phyloP scores from a whole-genome alignment of 37 sponge, comb jelly and placozoan genomes.

The Ephydatia muelleri region DNA sequence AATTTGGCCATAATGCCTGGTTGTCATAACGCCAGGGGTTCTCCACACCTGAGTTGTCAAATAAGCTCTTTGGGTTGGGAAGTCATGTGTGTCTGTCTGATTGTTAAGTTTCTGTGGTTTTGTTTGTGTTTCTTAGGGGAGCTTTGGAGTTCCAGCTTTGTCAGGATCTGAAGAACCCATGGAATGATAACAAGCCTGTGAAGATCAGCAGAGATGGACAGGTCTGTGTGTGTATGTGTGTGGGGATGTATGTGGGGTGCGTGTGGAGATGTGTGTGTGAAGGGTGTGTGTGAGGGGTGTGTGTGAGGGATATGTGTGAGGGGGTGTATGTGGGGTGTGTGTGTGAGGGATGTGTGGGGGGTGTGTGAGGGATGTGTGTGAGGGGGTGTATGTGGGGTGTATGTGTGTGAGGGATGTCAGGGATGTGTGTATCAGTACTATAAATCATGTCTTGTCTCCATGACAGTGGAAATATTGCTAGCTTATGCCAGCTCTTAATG shows the following conservation, averaged over 20 bases:
- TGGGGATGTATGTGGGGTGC: not conserved
- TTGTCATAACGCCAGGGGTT: no score
- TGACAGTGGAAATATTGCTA: no score
- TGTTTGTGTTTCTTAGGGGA: slow-evolving; percentile 54
- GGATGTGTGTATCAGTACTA: no score
- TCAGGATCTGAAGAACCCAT: slow-evolving; percentile 91
- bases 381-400: no score
- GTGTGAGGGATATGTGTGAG: not conserved
- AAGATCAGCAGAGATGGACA: slow-evolving; percentile 97
- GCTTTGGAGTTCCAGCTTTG: slow-evolving; percentile 75
- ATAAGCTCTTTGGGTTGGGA: no score
- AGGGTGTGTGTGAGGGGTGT: no score
- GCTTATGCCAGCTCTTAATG: no score
- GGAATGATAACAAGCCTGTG: slow-evolving; percentile 98
- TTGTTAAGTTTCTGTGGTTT: slow-evolving; percentile 3
- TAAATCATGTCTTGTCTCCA: no score
- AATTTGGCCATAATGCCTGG: no score
- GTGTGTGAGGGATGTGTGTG: not conserved
- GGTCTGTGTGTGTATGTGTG: slow-evolving; percentile 29
- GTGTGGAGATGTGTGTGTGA: not conserved
- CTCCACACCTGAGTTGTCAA: no score
- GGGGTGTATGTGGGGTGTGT: not conserved
- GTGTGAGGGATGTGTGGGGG: not conserved
- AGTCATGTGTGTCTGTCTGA: slow-evolving; percentile 8
- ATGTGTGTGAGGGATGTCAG: no score